Evolutionary conservation across 1,140 invertebrate genomes (phyloP), one percentile per base, ranked within the genome.

Genomic region (Brachionus koreanus): DNA sequence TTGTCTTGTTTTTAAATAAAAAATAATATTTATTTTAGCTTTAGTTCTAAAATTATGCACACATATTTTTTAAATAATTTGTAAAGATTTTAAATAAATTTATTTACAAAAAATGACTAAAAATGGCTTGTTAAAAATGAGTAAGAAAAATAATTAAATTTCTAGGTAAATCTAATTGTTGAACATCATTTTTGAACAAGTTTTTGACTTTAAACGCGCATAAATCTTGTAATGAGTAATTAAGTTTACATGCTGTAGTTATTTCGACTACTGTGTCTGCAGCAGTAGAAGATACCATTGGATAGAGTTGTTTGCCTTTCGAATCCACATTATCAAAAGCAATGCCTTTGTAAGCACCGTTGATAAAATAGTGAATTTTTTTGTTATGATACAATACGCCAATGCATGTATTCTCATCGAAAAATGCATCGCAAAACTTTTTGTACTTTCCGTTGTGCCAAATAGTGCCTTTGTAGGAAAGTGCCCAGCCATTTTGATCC

Each of bases 351-450:
- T 89, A 90, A 82, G 89, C 87, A 39, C 91, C 91, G 85, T 93
- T 92, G 87, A 93, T 93, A 85, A 91, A 93, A 86, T 91, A 93
- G 2, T 91, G 91, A n/a, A 93, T 85, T 0, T 92, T 93, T 37
- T 90, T 88, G 42, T 91, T 86, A 33, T 61, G 43, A 29, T 92
- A 93, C 6, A 93, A 87, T 19, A 90, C 74, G 2, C 92, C 92
- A 6, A 93, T 89, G 9, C 88, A 90, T 23, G 91, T 86, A 84
- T 91, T 89, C 84, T 93, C 93, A 84, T 93, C 92, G 75, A 89
- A 88, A 86, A 93, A 93, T 0, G 92, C 91, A 84, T 91, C 91
- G 0, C 92, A 92, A 85, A 92, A 93, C 43, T 90, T 86, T 35
- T 89, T 86, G 83, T 83, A 84, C 76, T 86, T 88, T 23, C 92